phyloP scores from a whole-genome alignment of 2,113 vertebrate species.

The Sardina pilchardus region DNA sequence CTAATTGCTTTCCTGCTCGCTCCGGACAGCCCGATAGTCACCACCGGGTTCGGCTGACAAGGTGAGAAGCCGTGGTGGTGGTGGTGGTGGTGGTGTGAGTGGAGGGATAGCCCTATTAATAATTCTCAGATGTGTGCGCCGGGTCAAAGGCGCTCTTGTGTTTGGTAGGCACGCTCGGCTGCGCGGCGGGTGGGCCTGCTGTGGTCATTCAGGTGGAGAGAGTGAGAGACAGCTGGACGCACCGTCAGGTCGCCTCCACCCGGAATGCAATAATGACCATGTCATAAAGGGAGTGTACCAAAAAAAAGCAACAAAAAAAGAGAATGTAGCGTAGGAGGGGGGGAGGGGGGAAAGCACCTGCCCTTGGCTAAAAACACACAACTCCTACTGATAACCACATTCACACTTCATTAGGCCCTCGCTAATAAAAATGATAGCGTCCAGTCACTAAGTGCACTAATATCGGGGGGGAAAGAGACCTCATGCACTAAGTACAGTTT shows the following conservation, averaged over 20 bases:
- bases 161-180: constrained; percentile 40
- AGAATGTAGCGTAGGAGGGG: background rate
- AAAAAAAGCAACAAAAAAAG: background rate
- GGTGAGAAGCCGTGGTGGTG: background rate
- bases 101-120: constrained; percentile 23
- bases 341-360: background rate
- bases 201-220: constrained; percentile 62
- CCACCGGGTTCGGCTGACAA: background rate
- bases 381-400: background rate
- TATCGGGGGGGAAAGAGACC: background rate
- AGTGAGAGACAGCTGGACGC: constrained; percentile 41
- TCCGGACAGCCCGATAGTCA: background rate
- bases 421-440: background rate
- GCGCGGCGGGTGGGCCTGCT: constrained; percentile 47
- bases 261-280: constrained; percentile 64
- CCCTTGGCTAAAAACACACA: background rate
- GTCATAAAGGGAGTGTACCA: constrained; percentile 53
- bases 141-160: constrained; percentile 57
- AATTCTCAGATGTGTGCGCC: constrained; percentile 35
- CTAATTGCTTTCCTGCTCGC: background rate
- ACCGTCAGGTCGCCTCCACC: constrained; percentile 44
- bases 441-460: background rate
- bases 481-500: background rate
- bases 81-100: background rate
- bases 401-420: background rate